Conservation (phyloP, 2,888 invertebrate genomes). For the Cancer borealis region DNA sequence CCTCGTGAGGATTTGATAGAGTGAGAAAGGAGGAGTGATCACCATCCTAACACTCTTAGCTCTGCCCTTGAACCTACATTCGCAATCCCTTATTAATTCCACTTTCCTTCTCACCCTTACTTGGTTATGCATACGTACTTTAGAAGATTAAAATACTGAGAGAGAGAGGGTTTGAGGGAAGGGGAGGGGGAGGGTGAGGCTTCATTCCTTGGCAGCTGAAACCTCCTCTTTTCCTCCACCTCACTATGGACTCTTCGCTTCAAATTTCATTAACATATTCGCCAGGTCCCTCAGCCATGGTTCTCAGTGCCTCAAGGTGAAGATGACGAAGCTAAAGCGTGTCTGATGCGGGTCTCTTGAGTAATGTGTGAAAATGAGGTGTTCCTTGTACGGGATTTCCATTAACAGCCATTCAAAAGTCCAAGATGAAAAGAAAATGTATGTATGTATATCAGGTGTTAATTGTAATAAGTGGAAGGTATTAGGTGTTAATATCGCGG, state of each 20-base stretch:
- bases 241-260: background rate
- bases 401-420: background rate
- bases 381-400: background rate
- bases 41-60: background rate
- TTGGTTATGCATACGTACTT: background rate
- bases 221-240: background rate
- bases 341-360: background rate
- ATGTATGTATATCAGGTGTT: no score
- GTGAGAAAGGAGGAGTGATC: background rate
- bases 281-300: background rate
- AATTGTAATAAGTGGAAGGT: no score
- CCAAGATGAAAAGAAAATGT: no score
- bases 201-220: background rate
- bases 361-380: background rate
- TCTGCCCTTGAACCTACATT: background rate
- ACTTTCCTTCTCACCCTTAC: conserved; percentile 13
- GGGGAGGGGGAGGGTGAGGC: background rate
- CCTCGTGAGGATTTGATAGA: background rate
- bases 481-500: no score
- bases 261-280: conserved; percentile 36
- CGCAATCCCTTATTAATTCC: conserved; percentile 24
- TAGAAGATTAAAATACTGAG: conserved; percentile 8
- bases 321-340: background rate
- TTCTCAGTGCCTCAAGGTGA: background rate
- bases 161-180: background rate